These are phyloP conservation scores for Thalassophryne amazonica DNA, from an alignment of 2,797 vertebrate genomes.

Conservation along the genomic window DNA sequence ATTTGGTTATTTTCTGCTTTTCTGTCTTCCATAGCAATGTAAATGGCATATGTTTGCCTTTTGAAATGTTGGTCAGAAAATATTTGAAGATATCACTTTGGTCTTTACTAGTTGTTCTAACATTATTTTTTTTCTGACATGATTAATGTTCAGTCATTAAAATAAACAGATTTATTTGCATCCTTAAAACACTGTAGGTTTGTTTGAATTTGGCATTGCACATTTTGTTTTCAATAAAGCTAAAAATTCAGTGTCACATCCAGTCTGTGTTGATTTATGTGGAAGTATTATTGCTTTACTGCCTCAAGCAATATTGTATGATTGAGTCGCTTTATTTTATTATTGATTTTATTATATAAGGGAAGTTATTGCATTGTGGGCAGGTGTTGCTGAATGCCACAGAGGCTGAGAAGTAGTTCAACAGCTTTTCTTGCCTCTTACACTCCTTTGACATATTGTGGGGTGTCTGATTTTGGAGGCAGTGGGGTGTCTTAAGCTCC, in stretches of 20 bases:
- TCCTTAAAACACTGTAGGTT: neutral
- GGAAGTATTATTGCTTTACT: conserved; percentile 2
- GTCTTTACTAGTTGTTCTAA: too few species aligned
- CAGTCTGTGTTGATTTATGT: neutral
- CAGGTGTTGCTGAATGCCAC: conserved; percentile 1
- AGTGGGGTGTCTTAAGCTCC: too few species aligned
- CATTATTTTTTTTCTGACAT: too few species aligned
- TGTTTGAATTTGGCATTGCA: neutral
- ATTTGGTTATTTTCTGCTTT: too few species aligned
- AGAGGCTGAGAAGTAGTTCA: neutral
- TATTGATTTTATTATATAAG: conserved; percentile 19
- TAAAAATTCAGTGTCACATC: neutral
- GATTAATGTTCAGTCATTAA: too few species aligned
- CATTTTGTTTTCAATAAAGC: neutral
- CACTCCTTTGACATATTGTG: neutral
- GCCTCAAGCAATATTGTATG: neutral
- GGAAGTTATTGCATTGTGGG: neutral
- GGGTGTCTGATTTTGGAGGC: neutral
- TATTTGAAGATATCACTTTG: too few species aligned
- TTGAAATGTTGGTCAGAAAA: too few species aligned
- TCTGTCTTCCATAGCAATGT: too few species aligned
- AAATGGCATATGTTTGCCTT: too few species aligned
- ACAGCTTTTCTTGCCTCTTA: neutral
- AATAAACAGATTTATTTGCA: too few species aligned
- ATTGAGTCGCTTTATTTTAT: conserved; percentile 6